Base-by-base conservation (phyloP, 2,797 vertebrate genomes). In the Characodon lateralis region DNA sequence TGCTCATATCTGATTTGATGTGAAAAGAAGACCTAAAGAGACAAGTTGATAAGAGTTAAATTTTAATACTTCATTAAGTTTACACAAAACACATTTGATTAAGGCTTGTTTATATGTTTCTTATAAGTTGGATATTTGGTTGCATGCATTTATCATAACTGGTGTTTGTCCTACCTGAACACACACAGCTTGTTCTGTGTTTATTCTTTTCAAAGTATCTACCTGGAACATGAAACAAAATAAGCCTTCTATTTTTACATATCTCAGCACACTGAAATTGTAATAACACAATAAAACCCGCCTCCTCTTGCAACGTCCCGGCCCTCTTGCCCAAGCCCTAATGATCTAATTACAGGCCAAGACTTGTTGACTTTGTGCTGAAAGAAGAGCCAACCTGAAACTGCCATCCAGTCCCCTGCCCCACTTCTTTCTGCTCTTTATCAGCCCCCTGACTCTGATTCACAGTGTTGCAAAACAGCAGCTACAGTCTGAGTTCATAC, bases 321-420 rank as follows among this genome's bases (percentile, higher is more conserved):
- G 6, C 86, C 89, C 79, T 80, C 81, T 91, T 77, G 78, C 89
- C 80, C 85, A 90, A 87, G 87, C 79, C 41, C 78, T 93, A 93
- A 95, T 95, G 92, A 95, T 94, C 91, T 94, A 94, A 94, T 95
- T 95, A 95, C 95, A 95, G 90, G 91, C 89, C 78, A 86, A 85
- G 88, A 94, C 93, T 89, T 95, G 95, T 94, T 93, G 90, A 94
- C 86, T 91, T 87, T 85, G 85, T 87, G 85, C 90, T 90, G 86
- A 89, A 88, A 83, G 78, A 89, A 76, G 86, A 91, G 83, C 86
- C 88, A 86, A 81, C 88, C 86, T 89, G 87, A 93, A 87, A 93
- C 85, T 87, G 78, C 86, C 77, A 79, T 88, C 88, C 78, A 80
- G 56, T 84, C 78, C 73, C 75, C 13, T 69, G 41, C 24, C 66